A percentile compares a stretch with the other conserved stretches of the same genome.
Evolutionary conservation across 2,113 vertebrate genomes (phyloP).

Genomic region (Ibidorhyncha struthersii): DNA sequence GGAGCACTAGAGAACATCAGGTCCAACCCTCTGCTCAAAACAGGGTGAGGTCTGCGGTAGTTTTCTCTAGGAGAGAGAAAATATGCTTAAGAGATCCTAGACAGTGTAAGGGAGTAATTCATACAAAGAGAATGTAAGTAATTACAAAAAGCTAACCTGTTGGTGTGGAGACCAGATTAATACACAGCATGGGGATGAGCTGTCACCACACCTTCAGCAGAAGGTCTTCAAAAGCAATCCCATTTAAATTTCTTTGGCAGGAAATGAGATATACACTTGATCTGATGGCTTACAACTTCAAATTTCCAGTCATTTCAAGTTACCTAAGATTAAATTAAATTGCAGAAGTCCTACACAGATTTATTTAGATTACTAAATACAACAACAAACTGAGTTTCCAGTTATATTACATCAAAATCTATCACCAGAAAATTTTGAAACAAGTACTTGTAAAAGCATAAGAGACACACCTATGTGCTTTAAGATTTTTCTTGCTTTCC

Average conservation of each 20-base stretch:
- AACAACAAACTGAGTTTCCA: background rate
- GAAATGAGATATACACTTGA: background rate
- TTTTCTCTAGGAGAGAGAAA: background rate
- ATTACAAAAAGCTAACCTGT: background rate
- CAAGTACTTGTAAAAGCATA: background rate
- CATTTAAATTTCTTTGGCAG: background rate
- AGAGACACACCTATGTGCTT: background rate
- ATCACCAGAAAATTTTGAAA: background rate
- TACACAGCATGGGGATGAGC: background rate
- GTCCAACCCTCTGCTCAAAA: background rate
- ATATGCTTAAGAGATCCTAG: background rate
- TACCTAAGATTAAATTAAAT: background rate
- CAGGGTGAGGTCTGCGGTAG: background rate
- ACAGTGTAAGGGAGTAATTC: background rate
- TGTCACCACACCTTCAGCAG: background rate
- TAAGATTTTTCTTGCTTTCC: background rate
- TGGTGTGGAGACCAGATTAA: background rate
- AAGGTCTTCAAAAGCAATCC: background rate
- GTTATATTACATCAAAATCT: background rate
- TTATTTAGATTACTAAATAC: background rate
- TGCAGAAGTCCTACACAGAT: background rate
- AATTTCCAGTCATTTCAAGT: background rate
- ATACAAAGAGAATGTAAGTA: background rate
- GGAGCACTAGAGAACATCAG: background rate
- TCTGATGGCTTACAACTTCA: background rate